Evolutionary conservation across 2,888 invertebrate species (phyloP).

Genomic region (Ditylenchus weischeri): DNA sequence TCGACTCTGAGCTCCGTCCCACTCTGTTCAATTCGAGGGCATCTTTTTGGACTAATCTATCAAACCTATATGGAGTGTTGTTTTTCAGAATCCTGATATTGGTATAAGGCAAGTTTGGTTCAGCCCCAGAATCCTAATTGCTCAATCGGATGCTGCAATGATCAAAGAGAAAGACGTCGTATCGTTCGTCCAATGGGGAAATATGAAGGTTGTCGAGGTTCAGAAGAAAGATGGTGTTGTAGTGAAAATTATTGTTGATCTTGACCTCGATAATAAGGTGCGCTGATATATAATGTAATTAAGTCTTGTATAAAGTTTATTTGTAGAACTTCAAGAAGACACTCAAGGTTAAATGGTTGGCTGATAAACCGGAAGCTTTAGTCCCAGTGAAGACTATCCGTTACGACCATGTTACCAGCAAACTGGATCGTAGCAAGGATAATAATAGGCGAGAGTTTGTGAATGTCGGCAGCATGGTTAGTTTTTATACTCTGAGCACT

Average conservation of each 20-base stretch:
- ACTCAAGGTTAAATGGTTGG: conserved; percentile 79
- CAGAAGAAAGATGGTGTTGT: conserved; percentile 61
- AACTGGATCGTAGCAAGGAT: conserved; percentile 85
- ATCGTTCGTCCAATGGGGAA: conserved; percentile 98
- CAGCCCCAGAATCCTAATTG: conserved; percentile 63
- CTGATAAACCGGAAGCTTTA: conserved; percentile 67
- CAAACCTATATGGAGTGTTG: conserved; percentile 59
- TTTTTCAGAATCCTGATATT: conserved; percentile 67
- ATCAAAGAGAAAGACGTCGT: conserved; percentile 85
- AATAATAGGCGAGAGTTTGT: conserved; percentile 94
- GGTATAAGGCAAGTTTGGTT: conserved; percentile 75
- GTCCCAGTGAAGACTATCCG: conserved; percentile 82
- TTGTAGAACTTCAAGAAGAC: conserved; percentile 89
- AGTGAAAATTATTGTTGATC: conserved; percentile 70
- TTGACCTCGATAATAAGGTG: conserved; percentile 78
- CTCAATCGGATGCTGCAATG: conserved; percentile 78
- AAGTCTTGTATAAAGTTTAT: background rate
- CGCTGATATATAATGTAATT: conserved; percentile 24
- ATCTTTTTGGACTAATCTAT: background rate
- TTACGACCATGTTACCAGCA: conserved; percentile 92
- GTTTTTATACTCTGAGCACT: too few species aligned
- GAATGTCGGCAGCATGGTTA: conserved; percentile 74
- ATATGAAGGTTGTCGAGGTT: conserved; percentile 77
- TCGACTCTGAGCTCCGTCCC: conserved; percentile 64
- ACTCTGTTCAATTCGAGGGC: conserved; percentile 37